These are phyloP conservation scores for Chrysotoxum bicinctum DNA, from an alignment of 2,888 invertebrate species.

Conservation along the genomic window DNA sequence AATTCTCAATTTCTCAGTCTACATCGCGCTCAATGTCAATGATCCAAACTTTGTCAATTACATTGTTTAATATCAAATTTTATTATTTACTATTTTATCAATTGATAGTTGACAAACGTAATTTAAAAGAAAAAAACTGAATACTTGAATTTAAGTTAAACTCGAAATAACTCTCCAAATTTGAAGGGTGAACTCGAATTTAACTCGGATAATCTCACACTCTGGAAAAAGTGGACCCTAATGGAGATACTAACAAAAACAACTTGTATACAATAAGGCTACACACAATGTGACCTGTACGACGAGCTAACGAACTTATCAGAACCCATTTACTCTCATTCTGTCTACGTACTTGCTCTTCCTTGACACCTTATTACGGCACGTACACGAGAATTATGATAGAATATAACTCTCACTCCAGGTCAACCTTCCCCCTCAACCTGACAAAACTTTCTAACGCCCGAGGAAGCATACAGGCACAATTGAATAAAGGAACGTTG, in stretches of 20 bases:
- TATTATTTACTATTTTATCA: no score
- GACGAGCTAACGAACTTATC: background rate
- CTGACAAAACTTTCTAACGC: no score
- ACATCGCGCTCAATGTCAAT: no score
- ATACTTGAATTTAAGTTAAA: no score
- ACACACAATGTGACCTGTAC: background rate
- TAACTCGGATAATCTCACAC: no score
- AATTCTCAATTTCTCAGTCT: no score
- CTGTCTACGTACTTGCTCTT: background rate
- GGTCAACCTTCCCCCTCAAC: background rate
- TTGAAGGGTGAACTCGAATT: no score
- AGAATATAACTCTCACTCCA: constrained; percentile 55
- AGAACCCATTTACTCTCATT: background rate
- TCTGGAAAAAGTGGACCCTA: background rate
- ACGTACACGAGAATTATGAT: constrained; percentile 71
- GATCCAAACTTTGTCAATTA: no score
- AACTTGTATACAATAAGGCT: background rate
- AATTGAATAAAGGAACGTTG: constrained; percentile 71
- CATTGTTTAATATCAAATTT: no score
- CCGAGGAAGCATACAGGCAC: constrained; percentile 10
- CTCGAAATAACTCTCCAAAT: no score
- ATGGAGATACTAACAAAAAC: background rate
- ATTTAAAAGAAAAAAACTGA: no score
- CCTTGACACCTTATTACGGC: constrained; percentile 63
- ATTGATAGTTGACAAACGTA: no score